These are phyloP conservation scores for Tenebrosternarchus preto DNA, from an alignment of 2,113 vertebrate species.

Conservation along the genomic window DNA sequence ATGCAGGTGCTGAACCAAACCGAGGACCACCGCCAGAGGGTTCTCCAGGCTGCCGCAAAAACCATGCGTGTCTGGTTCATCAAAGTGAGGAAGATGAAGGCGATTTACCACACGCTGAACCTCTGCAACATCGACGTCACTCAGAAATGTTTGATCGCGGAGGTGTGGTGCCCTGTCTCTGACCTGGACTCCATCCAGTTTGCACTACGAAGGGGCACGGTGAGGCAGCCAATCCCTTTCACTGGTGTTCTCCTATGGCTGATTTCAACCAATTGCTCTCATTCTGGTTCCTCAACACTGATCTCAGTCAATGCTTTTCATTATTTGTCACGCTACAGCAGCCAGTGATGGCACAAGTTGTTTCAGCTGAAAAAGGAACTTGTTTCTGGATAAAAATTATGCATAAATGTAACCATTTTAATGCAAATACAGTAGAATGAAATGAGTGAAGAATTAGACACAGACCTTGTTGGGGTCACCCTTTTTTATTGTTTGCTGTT, in stretches of 20 bases:
- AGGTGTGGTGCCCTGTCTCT: constrained; percentile 96
- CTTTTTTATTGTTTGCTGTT: constrained; percentile 28
- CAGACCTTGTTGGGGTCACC: background rate
- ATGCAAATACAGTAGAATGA: background rate
- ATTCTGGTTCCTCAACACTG: background rate
- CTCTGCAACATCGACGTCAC: constrained; percentile 98
- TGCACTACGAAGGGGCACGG: constrained; percentile 92
- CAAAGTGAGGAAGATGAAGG: constrained; percentile 99
- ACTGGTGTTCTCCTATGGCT: background rate
- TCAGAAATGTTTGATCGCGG: constrained; percentile 97
- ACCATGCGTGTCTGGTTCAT: constrained; percentile 96
- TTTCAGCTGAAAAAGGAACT: no score
- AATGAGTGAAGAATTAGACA: background rate
- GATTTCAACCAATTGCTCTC: background rate
- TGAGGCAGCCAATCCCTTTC: constrained; percentile 67
- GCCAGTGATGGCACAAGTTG: no score
- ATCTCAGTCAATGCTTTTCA: background rate
- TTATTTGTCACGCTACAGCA: background rate
- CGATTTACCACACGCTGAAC: constrained; percentile 97
- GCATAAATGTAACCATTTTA: background rate
- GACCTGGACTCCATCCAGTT: constrained; percentile 98
- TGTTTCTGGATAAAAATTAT: no score
- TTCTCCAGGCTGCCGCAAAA: constrained; percentile 94
- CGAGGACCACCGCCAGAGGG: constrained; percentile 93
- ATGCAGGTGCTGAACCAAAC: constrained; percentile 95